Conservation (phyloP, 2,888 invertebrate genomes). For the Sabellastarte sp. region DNA sequence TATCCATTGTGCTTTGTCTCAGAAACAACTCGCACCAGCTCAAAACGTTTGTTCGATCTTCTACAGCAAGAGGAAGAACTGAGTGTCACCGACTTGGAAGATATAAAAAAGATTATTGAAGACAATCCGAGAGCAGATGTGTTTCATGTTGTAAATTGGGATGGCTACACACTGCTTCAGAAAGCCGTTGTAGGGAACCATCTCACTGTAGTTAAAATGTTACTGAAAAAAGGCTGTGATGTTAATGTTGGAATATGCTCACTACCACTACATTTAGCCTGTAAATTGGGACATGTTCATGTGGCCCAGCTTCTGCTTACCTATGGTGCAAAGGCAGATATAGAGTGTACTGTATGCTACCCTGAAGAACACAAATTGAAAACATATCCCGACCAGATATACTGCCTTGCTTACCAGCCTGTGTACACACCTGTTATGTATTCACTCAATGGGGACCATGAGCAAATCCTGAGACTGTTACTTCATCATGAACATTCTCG, state of each 20-base stretch:
- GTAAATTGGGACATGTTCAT: slow-evolving; percentile 70
- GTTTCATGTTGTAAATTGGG: slow-evolving; percentile 43
- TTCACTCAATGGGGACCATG: slow-evolving; percentile 48
- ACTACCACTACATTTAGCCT: slow-evolving; percentile 74
- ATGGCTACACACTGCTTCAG: slow-evolving; percentile 72
- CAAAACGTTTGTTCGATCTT: slow-evolving; percentile 28
- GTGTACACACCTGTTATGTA: slow-evolving; percentile 51
- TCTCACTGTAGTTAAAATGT: slow-evolving; percentile 66
- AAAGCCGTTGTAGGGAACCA: slow-evolving; percentile 73
- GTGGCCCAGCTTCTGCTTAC: slow-evolving; percentile 71
- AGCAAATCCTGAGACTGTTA: slow-evolving; percentile 42
- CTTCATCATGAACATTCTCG: slow-evolving; percentile 56
- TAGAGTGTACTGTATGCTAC: slow-evolving; percentile 75
- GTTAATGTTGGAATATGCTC: slow-evolving; percentile 73
- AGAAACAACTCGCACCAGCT: slow-evolving; percentile 23
- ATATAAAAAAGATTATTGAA: slow-evolving; percentile 27
- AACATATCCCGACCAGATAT: slow-evolving; percentile 37
- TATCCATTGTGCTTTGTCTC: slow-evolving; percentile 31
- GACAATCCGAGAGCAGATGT: slow-evolving; percentile 25
- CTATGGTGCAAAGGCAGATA: slow-evolving; percentile 72
- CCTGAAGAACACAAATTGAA: slow-evolving; percentile 68
- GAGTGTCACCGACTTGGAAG: slow-evolving; percentile 24
- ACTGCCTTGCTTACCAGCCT: slow-evolving; percentile 44
- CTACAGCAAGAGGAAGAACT: slow-evolving; percentile 22
- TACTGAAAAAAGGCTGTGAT: slow-evolving; percentile 64